Conservation (phyloP, 1,140 invertebrate genomes). For the Drosophila hydei region DNA sequence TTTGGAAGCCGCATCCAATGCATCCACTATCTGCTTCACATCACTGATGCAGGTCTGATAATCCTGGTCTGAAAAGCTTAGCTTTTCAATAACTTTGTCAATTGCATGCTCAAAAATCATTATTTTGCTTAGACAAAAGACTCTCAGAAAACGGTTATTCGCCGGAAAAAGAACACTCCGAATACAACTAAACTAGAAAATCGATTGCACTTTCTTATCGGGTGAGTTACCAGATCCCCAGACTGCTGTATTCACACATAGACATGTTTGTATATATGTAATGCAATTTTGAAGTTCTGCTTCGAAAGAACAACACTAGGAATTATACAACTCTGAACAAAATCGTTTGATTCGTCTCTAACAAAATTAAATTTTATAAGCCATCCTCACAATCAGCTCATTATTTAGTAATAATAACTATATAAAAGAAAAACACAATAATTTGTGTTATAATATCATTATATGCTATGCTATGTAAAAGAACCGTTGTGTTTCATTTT, state of each 20-base stretch:
- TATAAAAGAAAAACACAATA: too few species aligned
- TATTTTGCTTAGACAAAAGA: background rate
- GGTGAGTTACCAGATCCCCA: background rate
- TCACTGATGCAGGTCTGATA: background rate
- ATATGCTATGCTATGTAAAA: background rate
- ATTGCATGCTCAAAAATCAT: background rate
- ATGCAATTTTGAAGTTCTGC: too few species aligned
- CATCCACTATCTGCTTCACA: background rate
- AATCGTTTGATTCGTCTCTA: too few species aligned
- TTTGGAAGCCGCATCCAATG: background rate
- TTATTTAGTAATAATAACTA: too few species aligned
- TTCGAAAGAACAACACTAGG: too few species aligned
- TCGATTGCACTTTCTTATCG: background rate
- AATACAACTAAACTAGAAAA: background rate
- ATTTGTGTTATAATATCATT: too few species aligned
- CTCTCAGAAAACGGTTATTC: background rate
- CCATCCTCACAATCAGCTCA: too few species aligned
- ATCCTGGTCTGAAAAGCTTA: background rate
- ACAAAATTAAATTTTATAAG: too few species aligned
- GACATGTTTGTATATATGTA: background rate
- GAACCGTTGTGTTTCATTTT: background rate
- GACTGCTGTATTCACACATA: background rate
- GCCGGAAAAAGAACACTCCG: background rate
- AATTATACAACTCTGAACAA: too few species aligned
- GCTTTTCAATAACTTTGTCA: background rate